Base-by-base conservation (phyloP, 2,797 vertebrate species). In the Siniperca obscura region DNA sequence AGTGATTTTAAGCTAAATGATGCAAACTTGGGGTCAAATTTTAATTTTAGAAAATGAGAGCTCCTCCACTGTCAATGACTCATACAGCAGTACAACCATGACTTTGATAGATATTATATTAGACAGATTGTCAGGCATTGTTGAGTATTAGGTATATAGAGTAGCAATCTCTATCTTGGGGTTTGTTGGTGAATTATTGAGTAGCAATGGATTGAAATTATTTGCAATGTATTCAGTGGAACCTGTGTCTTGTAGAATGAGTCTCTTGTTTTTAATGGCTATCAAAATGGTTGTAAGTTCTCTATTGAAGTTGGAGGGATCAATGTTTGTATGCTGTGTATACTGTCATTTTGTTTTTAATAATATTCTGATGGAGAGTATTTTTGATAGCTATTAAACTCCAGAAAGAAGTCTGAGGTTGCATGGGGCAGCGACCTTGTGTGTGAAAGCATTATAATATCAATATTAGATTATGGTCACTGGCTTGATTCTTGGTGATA, bases 361-460 rank as follows among this genome's bases (percentile, higher is more conserved):
- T 70, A 74, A 87, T 89, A 81, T 81, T 78, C 68, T 87, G 82
- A 88, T 68, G 59, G 82, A 91, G 84, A 89, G 79, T 91, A 81
- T 87, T 92, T 95, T 95, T 95, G 95, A 95, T 95, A 93, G 94
- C 95, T 93, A 93, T 96, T 95, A 95, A 95, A 95, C 80, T 90
- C 70, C 87, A 86, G 89, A 74, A 88, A 84, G 76, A 80, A 82
- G 83, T 87, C 78, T 84, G 86, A 86, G 90, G 89, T 93, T 82
- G 86, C 88, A 86, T 84, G 86, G 82, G 87, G 59, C 70, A 42
- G 79, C 81, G 71, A 84, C 73, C 34, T 42, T 87, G 71, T 81
- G 74, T 69, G 78, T 77, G 67, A 83, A 59, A 92, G 89, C 83
- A 70, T 78, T 74, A 82, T 79, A 83, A 78, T 82, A 80, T 78